Evolutionary conservation across 2,113 vertebrate species (phyloP), one percentile per base, ranked within the genome.

Genomic region (Indicator indicator): DNA sequence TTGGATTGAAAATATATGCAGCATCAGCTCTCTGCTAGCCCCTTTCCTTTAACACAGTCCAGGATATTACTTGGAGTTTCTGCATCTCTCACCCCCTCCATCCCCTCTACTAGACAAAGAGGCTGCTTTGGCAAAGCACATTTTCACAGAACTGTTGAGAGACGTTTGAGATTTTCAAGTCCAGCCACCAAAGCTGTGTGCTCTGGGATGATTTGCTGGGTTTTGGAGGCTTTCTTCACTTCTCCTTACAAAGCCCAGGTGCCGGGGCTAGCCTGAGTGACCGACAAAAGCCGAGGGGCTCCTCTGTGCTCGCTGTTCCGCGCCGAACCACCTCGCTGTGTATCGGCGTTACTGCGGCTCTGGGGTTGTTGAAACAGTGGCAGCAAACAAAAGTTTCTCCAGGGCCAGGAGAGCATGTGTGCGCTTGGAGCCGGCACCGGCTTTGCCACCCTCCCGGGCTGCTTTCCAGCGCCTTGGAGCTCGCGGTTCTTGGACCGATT

Each of bases 371-470:
- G 93, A 91, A 95, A 90, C 93, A 95, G 86, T 96, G 93, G 90
- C 90, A 86, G 83, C 80, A 94, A 93, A 97, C 96, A 83, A 95
- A 92, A 84, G 69, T 94, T 91, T 92, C 88, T 93, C 83, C 2
- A 4, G 52, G 90, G 95, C 82, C 23, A 1, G 15, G 18, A 5
- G 46, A 77, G 64, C 67, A 46, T 48, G 94, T 86, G 94, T 11
- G 82, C 4, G 2, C 59, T 83, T 86, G 94, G 94, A 94, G 83
- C 24, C 4, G 77, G 84, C 3, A 2, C 1, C 1, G 77, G 75
- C 52, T 73, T 86, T 64, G 92, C 86, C 91, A 58, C 95, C 84
- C 93, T 77, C 88, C 13, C 3, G 30, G 92, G 92, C 91, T 67
- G 71, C 91, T 59, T 21, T 96, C 94, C 91, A 95, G 84, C 84